Evolutionary conservation across 2,888 invertebrate genomes (phyloP).

Genomic region (Agonopterix heracliana): DNA sequence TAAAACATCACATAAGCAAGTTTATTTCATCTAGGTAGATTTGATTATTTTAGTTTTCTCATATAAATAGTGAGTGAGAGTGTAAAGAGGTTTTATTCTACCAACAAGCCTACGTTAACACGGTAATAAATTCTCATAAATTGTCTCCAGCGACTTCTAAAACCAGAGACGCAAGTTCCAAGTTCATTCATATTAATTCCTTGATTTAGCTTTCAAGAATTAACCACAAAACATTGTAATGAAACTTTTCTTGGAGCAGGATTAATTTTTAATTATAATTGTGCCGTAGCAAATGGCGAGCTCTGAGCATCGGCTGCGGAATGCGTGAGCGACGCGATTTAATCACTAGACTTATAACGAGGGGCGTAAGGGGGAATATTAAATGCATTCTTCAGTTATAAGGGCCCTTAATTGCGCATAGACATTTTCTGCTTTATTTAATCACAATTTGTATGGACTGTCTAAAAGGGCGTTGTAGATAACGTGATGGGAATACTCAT

Average conservation of each 20-base stretch:
- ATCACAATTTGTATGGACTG: slow-evolving; percentile 47
- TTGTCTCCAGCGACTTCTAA: background rate
- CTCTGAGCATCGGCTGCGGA: slow-evolving; percentile 44
- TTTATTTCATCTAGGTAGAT: background rate
- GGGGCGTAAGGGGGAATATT: slow-evolving; percentile 42
- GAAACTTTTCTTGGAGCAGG: slow-evolving; percentile 41
- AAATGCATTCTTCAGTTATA: slow-evolving; percentile 65
- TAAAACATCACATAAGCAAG: too few relatives aligned
- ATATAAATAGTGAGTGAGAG: too few relatives aligned
- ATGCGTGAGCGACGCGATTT: slow-evolving; percentile 64
- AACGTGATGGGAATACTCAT: slow-evolving; percentile 26
- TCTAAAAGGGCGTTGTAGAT: background rate
- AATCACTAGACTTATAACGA: slow-evolving; percentile 64
- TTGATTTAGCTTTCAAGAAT: slow-evolving; percentile 29
- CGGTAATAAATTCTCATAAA: background rate
- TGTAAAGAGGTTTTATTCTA: too few relatives aligned
- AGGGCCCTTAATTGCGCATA: slow-evolving; percentile 56
- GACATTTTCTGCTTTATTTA: slow-evolving; percentile 62
- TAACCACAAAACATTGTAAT: slow-evolving; percentile 38
- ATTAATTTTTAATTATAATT: slow-evolving; percentile 73
- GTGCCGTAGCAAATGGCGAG: slow-evolving; percentile 49
- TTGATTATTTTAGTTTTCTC: background rate
- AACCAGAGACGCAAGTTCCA: slow-evolving; percentile 1
- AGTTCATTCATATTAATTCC: slow-evolving; percentile 23
- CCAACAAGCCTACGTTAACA: too few relatives aligned